Evolutionary conservation across 1,140 invertebrate genomes (phyloP), one percentile per base, ranked within the genome.

Genomic region (Brachionus asplanchnoidis): DNA sequence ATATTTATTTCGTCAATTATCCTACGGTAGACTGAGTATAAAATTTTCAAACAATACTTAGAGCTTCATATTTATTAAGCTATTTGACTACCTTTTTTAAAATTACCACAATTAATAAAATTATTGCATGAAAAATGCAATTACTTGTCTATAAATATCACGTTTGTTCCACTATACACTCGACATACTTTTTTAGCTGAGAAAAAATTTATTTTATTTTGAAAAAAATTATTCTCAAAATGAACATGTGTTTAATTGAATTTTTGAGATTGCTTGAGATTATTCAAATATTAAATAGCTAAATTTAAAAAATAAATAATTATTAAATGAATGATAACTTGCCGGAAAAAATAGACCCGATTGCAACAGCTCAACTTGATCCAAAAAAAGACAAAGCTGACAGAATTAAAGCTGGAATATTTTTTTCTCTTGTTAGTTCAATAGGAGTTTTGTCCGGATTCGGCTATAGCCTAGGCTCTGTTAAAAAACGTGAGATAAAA

Each of bases 381-480:
- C 8, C 9, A 1, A 80, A 80, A 80, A 65, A 80, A 65, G 32
- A 80, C 3, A 82, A 82, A 82, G 79, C 40, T 26, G 79, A 82
- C 36, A 82, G 42, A 82, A 42, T 82, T 44, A 60, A 65, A 68
- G 50, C 82, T 20, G 82, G 82, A n/a, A 23, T 84, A 26, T 84
- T 68, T 73, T 84, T 84, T 68, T 28, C 82, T 9, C 23, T 84
- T 0, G 7, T 84, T 20, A 70, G 42, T n/a, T 53, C 82, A 50
- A 46, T 68, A 12, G 82, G 82, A 46, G 9, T 84, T 26, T 46
- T 84, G 11, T 26, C 46, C 7, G 82, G 82, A 12, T 84, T 84
- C 40, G 82, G 82, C 32, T 73, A 44, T 11, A 68, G 60, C 53
- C 7, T 84, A 2, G 46, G 82, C 11, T 26, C 60, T 17, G 50